Evolutionary conservation across 2,797 vertebrate species (phyloP), one percentile per base, ranked within the genome.

Genomic region (Oreortyx pictus): DNA sequence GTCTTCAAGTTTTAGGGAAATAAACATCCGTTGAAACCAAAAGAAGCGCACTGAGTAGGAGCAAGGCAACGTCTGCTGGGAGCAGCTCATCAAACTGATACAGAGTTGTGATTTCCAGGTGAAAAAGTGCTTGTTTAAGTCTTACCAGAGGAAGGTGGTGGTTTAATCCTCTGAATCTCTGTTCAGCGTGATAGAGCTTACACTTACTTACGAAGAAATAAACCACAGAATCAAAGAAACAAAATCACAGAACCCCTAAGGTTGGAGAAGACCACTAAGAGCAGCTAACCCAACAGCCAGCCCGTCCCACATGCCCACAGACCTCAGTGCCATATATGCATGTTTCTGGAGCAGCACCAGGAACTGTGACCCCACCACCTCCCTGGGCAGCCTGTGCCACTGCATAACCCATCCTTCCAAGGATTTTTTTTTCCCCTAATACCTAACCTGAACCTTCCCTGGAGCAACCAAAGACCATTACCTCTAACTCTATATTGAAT

Each of bases 161-260:
- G 24, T 29, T 92, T 73, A 83, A 73, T 50, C 27, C 87, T 82
- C 57, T 64, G 49, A 52, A 29, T 37, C 60, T 68, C 37, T 18
- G 11, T 23, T 62, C 8, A 76, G 47, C 71, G 66, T 31, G 20
- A 33, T 18, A 91, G 49, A 50, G 10, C 11, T 68, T 43, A 44
- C 67, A 52, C 18, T 24, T 7, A 74, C 13, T n/a, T n/a, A 41
- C 1, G 4, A 76, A 76, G 44, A 87, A 80, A 71, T 6, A 47
- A 66, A 61, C 25, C 27, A n/a, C 13, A 49, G 47, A 49, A 66
- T n/a, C 24, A 19, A 24, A 49, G 47, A 23, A 47, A 47, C 23
- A 47, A 47, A 47, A 29, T 29, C 27, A 52, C 27, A 10, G 15
- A 52, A 29, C 15, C 3, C 14, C 29, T 29, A 52, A 10, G 50